These are phyloP conservation scores for Danio kyathit DNA, from an alignment of 2,797 vertebrate genomes.

Conservation along the genomic window DNA sequence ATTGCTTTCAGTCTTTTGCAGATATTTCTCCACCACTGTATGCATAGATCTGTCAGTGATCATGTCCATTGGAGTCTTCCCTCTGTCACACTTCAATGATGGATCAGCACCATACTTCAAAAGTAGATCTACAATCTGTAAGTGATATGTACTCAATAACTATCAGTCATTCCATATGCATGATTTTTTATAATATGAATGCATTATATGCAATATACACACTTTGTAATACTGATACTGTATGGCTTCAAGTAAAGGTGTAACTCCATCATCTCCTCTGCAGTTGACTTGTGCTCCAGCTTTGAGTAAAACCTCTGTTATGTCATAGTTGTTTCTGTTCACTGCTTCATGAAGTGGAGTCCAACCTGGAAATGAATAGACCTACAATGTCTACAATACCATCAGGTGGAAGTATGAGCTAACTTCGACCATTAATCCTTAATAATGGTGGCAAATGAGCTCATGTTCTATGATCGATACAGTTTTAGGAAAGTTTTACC, in stretches of 20 bases:
- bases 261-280: slow-evolving; percentile 70
- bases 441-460: neutral
- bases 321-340: slow-evolving; percentile 65
- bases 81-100: slow-evolving; percentile 44
- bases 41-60: slow-evolving; percentile 41
- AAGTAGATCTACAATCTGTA: slow-evolving; percentile 60
- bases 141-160: neutral
- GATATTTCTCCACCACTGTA: slow-evolving; percentile 49
- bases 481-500: neutral
- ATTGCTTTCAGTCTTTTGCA: slow-evolving; percentile 29
- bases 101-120: slow-evolving; percentile 62
- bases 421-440: slow-evolving; percentile 2
- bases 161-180: neutral
- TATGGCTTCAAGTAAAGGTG: slow-evolving; percentile 80
- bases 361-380: slow-evolving; percentile 73
- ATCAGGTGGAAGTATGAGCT: slow-evolving; percentile 17
- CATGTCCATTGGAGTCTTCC: slow-evolving; percentile 52
- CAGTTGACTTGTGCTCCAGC: slow-evolving; percentile 80
- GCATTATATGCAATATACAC: slow-evolving; percentile 24
- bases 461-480: neutral
- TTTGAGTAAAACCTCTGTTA: slow-evolving; percentile 74
- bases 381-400: neutral
- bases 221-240: slow-evolving; percentile 76
- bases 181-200: neutral
- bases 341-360: slow-evolving; percentile 81